Conservation (phyloP, 2,888 invertebrate species). For the Netelia inedita region DNA sequence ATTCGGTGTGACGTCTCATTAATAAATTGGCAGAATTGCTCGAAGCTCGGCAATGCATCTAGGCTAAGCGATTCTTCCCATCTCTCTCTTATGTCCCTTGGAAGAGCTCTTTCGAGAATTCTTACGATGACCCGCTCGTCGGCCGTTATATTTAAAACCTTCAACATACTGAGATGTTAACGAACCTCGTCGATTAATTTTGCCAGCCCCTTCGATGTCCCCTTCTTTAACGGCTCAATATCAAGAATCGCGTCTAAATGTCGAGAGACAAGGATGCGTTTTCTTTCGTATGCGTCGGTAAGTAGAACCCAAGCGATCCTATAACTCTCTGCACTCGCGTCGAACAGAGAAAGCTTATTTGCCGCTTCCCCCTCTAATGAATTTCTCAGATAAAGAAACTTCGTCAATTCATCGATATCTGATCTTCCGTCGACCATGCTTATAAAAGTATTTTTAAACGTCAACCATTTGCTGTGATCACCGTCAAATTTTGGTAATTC, state of each 20-base stretch:
- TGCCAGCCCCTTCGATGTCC: conserved; percentile 24
- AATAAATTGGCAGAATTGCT: conserved; percentile 48
- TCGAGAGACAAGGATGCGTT: conserved; percentile 58
- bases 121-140: conserved; percentile 41
- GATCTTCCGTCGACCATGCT: conserved; percentile 58
- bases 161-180: conserved; percentile 68
- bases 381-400: conserved; percentile 61
- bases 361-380: conserved; percentile 48
- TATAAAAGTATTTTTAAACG: conserved; percentile 57
- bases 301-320: conserved; percentile 43
- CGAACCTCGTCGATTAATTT: conserved; percentile 53
- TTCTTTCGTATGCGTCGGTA: conserved; percentile 54
- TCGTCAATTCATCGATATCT: conserved; percentile 59
- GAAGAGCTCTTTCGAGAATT: conserved; percentile 43
- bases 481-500: conserved; percentile 67
- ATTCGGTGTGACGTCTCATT: conserved; percentile 45
- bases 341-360: conserved; percentile 52
- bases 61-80: conserved; percentile 37
- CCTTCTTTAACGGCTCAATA: conserved; percentile 26
- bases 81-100: conserved; percentile 33
- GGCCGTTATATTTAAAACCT: conserved; percentile 64
- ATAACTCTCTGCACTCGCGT: conserved; percentile 56
- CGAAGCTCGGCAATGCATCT: conserved; percentile 40
- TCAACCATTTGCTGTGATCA: conserved; percentile 58
- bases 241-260: conserved; percentile 55